Percentiles rank a stretch among this genome's conserved stretches.
Evolutionary conservation across 2,888 invertebrate species (phyloP).

Genomic region (Uloborus plumipes): DNA sequence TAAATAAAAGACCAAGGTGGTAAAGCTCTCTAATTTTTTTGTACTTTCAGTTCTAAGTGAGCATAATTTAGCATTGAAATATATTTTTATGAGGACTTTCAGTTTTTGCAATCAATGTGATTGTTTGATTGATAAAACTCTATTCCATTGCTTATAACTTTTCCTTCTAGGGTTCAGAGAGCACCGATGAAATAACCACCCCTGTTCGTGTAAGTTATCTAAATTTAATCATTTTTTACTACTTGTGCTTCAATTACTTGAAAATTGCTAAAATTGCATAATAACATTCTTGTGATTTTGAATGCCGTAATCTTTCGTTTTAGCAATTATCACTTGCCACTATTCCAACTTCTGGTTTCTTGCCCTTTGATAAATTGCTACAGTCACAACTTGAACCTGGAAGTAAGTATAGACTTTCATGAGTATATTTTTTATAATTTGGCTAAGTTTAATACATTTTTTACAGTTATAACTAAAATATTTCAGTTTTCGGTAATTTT

Average conservation of each 20-base stretch:
- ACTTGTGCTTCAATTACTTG: background rate
- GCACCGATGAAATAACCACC: constrained; percentile 45
- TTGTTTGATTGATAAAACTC: too few species aligned
- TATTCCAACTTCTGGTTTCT: constrained; percentile 61
- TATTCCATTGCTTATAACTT: background rate
- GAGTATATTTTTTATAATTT: background rate
- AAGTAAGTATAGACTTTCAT: constrained; percentile 9
- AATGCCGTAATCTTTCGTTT: background rate
- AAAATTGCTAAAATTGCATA: background rate
- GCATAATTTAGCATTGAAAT: too few species aligned
- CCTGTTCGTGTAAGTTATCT: constrained; percentile 36
- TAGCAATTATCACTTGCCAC: constrained; percentile 57
- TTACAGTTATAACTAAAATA: background rate
- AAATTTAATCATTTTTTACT: background rate
- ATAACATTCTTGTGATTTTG: too few species aligned
- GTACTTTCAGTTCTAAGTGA: too few species aligned
- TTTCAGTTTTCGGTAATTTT: too few species aligned
- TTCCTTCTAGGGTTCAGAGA: constrained; percentile 52
- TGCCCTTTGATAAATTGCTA: constrained; percentile 59
- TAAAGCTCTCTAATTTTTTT: too few species aligned
- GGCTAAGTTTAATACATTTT: background rate
- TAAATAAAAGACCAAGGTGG: too few species aligned
- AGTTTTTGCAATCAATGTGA: too few species aligned
- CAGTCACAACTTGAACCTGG: constrained; percentile 42
- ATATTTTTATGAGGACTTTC: too few species aligned